Evolutionary conservation across 2,113 vertebrate species (phyloP).

Genomic region (Amia ocellicauda): DNA sequence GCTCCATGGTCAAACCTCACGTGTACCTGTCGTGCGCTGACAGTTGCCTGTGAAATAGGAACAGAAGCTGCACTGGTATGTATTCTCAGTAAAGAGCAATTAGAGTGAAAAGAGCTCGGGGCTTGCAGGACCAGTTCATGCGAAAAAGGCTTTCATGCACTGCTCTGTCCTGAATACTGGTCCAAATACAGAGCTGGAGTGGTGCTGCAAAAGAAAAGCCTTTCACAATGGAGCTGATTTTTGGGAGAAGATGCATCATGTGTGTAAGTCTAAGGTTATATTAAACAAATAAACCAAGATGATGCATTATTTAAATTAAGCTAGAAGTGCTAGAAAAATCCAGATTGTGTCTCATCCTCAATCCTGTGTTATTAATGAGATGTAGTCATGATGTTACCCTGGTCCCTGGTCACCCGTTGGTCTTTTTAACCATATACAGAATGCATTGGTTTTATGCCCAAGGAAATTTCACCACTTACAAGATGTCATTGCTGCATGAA

Average conservation of each 20-base stretch:
- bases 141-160: constrained; percentile 7
- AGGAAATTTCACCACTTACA: too few relatives aligned
- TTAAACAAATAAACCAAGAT: too few relatives aligned
- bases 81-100: neutral
- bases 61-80: neutral
- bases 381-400: too few relatives aligned
- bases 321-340: too few relatives aligned
- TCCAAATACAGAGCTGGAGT: neutral
- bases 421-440: too few relatives aligned
- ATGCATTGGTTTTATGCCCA: too few relatives aligned
- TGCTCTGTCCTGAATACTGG: neutral
- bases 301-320: too few relatives aligned
- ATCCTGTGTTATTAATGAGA: too few relatives aligned
- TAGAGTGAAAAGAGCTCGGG: constrained; percentile 1
- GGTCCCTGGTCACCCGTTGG: too few relatives aligned
- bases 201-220: neutral
- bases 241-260: neutral
- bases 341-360: too few relatives aligned
- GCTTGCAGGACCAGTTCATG: neutral
- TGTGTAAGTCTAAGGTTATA: constrained; percentile 13
- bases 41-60: neutral
- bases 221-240: too few relatives aligned
- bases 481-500: too few relatives aligned
- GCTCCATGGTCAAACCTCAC: neutral
- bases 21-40: neutral